Evolutionary conservation across 2,888 invertebrate genomes (phyloP), one percentile per base, ranked within the genome.

Genomic region (Dexiosoma caninum): DNA sequence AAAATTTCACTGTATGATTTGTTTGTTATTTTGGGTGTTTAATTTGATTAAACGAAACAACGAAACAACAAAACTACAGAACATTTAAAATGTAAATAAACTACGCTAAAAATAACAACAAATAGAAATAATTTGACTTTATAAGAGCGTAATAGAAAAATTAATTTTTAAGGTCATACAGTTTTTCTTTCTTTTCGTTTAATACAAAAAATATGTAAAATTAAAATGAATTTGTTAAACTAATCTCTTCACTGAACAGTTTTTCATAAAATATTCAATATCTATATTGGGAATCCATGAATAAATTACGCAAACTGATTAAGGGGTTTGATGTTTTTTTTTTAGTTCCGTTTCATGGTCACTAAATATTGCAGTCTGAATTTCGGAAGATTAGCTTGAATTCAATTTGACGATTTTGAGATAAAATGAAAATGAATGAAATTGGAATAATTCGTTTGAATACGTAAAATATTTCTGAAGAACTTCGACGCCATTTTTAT

Each of bases 1-100:
- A 75, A 80, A 71, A 70, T 71, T 71, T 71, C 70, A 71, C 35
- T 70, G n/a, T 51, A 21, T 51, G n/a, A n/a, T n/a, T n/a, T n/a
- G n/a, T n/a, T n/a, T 23, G 32, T 27, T 46, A 60, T 59, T n/a
- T 70, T 60, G 59, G 42, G 59, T 60, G 51, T 80, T 67, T 59
- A 59, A 72, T 78, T 71, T 66, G 72, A 78, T 70, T 69, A 62
- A 49, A 55, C 23, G n/a, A n/a, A n/a, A n/a, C n/a, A n/a, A n/a
- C n/a, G n/a, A n/a, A n/a, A n/a, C n/a, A n/a, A n/a, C 12, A 32
- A 51, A 62, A 53, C 27, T 32, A n/a, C 5, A 60, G 23, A 53
- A 60, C 30, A 55, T 44, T 12, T 35, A 16, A n/a, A 46, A 19
- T 9, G 8, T 16, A 46, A 19, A 60, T 23, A 14, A 66, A 66